A percentile compares a stretch with the other conserved stretches of the same genome.
These are phyloP conservation scores for Pogonophryne albipinna DNA, from an alignment of 2,797 vertebrate species.

Conservation along the genomic window DNA sequence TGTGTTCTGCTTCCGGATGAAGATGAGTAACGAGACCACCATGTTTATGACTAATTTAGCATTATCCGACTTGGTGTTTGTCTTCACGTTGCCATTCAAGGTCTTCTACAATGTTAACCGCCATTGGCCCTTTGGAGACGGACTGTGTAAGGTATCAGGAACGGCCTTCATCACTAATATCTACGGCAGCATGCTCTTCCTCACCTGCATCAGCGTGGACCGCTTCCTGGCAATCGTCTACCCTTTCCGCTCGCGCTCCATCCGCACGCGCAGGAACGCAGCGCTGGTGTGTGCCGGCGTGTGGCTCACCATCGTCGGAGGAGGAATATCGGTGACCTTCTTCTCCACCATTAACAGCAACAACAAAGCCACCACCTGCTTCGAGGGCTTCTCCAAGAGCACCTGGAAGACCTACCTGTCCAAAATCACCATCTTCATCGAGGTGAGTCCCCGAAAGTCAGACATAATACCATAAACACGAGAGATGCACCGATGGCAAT, in stretches of 20 bases:
- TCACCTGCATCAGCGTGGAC: conserved; percentile 98
- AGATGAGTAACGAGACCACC: conserved; percentile 94
- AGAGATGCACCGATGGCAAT: too few species aligned
- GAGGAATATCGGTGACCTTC: conserved; percentile 95
- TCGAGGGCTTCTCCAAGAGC: conserved; percentile 96
- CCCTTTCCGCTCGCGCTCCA: conserved; percentile 93
- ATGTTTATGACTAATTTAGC: conserved; percentile 99
- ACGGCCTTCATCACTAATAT: conserved; percentile 98
- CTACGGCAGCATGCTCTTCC: conserved; percentile 98
- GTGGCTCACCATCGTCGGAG: conserved; percentile 95
- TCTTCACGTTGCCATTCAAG: conserved; percentile 96
- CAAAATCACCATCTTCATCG: conserved; percentile 99
- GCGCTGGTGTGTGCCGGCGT: conserved; percentile 92
- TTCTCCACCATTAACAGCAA: conserved; percentile 96
- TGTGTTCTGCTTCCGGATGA: conserved; percentile 97
- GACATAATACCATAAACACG: neutral
- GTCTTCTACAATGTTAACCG: conserved; percentile 98
- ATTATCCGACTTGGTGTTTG: conserved; percentile 94
- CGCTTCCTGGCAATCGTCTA: conserved; percentile 97
- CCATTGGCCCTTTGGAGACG: conserved; percentile 97
- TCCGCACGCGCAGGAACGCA: conserved; percentile 92
- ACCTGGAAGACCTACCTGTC: conserved; percentile 98
- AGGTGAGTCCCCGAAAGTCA: conserved; percentile 78
- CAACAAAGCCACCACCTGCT: conserved; percentile 93
- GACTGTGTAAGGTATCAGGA: conserved; percentile 94